These are phyloP conservation scores for Ptychobarbus kaznakovi DNA, from an alignment of 2,797 vertebrate species.

Conservation along the genomic window DNA sequence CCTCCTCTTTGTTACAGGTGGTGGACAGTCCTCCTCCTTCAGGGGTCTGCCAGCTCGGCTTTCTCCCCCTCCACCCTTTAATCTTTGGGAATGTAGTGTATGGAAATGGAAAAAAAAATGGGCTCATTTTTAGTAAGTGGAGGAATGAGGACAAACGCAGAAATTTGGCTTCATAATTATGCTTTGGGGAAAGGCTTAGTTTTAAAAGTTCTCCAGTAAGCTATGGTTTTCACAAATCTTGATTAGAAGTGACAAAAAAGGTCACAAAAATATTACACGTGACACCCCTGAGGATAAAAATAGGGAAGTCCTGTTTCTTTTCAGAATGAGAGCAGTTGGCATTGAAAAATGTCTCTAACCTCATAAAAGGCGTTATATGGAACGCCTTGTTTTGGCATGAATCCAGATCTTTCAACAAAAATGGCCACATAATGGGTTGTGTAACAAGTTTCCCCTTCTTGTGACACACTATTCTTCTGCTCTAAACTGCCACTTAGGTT, in stretches of 20 bases:
- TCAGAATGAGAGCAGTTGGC: slow-evolving; percentile 23
- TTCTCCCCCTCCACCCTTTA: slow-evolving; percentile 64
- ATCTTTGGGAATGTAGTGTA: slow-evolving; percentile 61
- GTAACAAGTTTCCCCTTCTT: slow-evolving; percentile 37
- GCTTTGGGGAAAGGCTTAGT: slow-evolving; percentile 15
- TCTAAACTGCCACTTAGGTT: slow-evolving; percentile 45
- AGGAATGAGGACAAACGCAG: slow-evolving; percentile 41
- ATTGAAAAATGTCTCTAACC: slow-evolving; percentile 8
- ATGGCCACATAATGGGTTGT: slow-evolving; percentile 29
- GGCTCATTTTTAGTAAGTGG: slow-evolving; percentile 57
- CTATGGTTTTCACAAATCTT: slow-evolving; percentile 16
- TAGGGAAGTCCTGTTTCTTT: slow-evolving; percentile 11
- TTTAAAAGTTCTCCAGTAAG: neutral
- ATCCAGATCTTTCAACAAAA: slow-evolving; percentile 44
- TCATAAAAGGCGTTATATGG: neutral
- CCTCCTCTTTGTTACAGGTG: slow-evolving; percentile 61
- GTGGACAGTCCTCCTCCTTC: slow-evolving; percentile 62
- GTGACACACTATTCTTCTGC: slow-evolving; percentile 29
- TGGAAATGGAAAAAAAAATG: slow-evolving; percentile 57
- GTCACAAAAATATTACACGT: neutral
- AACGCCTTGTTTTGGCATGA: slow-evolving; percentile 23
- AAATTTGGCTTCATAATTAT: slow-evolving; percentile 34
- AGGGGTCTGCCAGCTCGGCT: slow-evolving; percentile 58
- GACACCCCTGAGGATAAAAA: slow-evolving; percentile 11
- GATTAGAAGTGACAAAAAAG: slow-evolving; percentile 14